A percentile compares a stretch with the other conserved stretches of the same genome.
These are phyloP conservation scores for Buathra laborator DNA, from an alignment of 2,888 invertebrate species.

Conservation along the genomic window DNA sequence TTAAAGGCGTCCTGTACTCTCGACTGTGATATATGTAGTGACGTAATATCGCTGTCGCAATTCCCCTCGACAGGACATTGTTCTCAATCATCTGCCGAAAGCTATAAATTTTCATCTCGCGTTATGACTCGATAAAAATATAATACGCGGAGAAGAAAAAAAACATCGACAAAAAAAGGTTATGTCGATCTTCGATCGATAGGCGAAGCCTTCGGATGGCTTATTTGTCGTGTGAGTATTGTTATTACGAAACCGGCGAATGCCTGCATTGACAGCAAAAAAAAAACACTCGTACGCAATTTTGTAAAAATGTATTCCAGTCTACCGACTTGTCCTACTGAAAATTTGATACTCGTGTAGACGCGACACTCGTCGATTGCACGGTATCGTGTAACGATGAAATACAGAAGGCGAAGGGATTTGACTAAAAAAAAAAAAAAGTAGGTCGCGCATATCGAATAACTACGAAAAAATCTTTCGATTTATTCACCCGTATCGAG, in stretches of 20 bases:
- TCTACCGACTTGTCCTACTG: constrained; percentile 14
- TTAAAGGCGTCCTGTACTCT: constrained; percentile 74
- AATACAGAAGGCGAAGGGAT: constrained; percentile 28
- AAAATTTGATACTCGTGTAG: constrained; percentile 43
- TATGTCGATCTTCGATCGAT: background rate
- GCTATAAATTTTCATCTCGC: constrained; percentile 3
- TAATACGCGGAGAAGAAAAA: background rate
- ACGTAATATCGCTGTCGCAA: constrained; percentile 67
- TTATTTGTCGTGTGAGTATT: background rate
- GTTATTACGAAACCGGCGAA: constrained; percentile 30
- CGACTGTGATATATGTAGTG: constrained; percentile 46
- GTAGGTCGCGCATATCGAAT: constrained; percentile 60
- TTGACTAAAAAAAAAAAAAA: constrained; percentile 47
- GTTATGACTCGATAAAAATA: constrained; percentile 4
- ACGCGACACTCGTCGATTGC: constrained; percentile 1
- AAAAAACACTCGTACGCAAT: constrained; percentile 18
- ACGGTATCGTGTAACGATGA: constrained; percentile 39
- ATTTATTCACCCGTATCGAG: constrained; percentile 23
- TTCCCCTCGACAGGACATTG: constrained; percentile 44
- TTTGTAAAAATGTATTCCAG: constrained; percentile 8
- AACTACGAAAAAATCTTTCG: constrained; percentile 33
- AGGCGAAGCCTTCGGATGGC: background rate
- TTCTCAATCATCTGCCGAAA: constrained; percentile 21
- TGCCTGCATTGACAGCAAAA: constrained; percentile 4
- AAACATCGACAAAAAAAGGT: background rate